A percentile compares a stretch with the other conserved stretches of the same genome.
phyloP scores from a whole-genome alignment of 1,140 invertebrate genomes.

The Dolichoris vasculosae region DNA sequence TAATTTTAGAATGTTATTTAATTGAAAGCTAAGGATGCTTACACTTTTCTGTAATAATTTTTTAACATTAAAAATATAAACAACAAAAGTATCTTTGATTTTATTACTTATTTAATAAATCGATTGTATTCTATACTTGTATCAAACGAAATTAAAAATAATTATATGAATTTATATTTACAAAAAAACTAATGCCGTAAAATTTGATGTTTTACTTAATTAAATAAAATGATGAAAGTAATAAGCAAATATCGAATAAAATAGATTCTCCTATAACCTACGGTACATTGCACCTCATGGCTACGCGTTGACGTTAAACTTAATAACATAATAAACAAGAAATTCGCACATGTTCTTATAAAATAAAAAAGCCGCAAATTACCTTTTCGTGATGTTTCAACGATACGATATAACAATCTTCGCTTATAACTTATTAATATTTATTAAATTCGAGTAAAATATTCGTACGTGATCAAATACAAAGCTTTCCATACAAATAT shows the following conservation, averaged over 20 bases:
- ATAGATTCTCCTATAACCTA: conserved; percentile 37
- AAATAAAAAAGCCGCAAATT: neutral
- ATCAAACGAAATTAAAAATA: neutral
- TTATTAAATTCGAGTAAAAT: neutral
- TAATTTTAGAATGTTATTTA: neutral
- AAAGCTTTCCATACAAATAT: neutral
- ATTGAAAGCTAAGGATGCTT: neutral
- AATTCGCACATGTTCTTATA: neutral
- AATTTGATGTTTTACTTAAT: neutral
- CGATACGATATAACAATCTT: neutral
- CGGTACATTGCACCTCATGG: neutral
- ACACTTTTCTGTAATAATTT: neutral
- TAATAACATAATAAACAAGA: neutral
- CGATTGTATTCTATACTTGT: neutral
- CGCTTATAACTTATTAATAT: neutral
- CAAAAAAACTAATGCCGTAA: neutral
- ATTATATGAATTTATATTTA: no score
- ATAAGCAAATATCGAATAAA: neutral
- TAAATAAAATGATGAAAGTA: neutral
- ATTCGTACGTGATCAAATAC: neutral
- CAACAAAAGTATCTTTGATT: neutral
- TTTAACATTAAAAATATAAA: neutral
- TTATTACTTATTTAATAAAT: neutral
- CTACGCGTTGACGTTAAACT: neutral
- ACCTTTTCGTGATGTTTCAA: conserved; percentile 15